Percentiles rank a stretch among this genome's conserved stretches.
Evolutionary conservation across 2,797 vertebrate species (phyloP).

Genomic region (Aplochiton taeniatus): DNA sequence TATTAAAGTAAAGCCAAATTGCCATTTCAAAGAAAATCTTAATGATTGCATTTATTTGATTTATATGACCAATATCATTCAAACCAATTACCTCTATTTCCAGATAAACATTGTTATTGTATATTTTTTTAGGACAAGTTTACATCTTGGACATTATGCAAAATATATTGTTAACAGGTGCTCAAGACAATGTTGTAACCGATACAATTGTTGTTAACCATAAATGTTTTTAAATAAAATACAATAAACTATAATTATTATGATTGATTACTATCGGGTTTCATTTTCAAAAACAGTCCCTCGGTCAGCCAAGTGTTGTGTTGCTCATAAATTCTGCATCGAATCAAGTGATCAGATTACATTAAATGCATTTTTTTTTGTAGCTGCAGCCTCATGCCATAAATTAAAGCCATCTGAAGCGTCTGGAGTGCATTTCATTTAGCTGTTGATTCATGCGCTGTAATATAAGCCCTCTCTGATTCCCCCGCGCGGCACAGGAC

Average conservation of each 20-base stretch:
- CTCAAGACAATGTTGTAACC: slow-evolving; percentile 1
- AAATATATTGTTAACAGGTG: background rate
- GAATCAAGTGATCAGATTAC: slow-evolving; percentile 91
- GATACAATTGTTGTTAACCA: background rate
- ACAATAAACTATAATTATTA: too few species aligned
- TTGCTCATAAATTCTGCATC: slow-evolving; percentile 85
- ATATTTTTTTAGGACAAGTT: too few species aligned
- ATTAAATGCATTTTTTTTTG: slow-evolving; percentile 87
- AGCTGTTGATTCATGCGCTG: slow-evolving; percentile 88
- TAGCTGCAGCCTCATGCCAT: slow-evolving; percentile 86
- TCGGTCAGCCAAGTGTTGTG: slow-evolving; percentile 74
- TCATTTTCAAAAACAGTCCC: slow-evolving; percentile 85
- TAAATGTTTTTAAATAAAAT: too few species aligned
- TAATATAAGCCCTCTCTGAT: slow-evolving; percentile 89
- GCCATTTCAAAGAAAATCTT: slow-evolving; percentile 47
- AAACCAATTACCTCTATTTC: background rate
- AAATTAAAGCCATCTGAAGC: slow-evolving; percentile 93
- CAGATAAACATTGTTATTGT: too few species aligned
- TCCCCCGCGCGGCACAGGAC: slow-evolving; percentile 79
- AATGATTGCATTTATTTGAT: slow-evolving; percentile 6
- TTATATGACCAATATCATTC: slow-evolving; percentile 16
- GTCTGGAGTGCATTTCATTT: slow-evolving; percentile 95
- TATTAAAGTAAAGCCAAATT: slow-evolving; percentile 44
- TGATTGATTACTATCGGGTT: slow-evolving; percentile 50
- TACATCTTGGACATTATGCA: too few species aligned